Base-by-base conservation (phyloP, 1,140 invertebrate genomes). In the Drosophila seguyi region DNA sequence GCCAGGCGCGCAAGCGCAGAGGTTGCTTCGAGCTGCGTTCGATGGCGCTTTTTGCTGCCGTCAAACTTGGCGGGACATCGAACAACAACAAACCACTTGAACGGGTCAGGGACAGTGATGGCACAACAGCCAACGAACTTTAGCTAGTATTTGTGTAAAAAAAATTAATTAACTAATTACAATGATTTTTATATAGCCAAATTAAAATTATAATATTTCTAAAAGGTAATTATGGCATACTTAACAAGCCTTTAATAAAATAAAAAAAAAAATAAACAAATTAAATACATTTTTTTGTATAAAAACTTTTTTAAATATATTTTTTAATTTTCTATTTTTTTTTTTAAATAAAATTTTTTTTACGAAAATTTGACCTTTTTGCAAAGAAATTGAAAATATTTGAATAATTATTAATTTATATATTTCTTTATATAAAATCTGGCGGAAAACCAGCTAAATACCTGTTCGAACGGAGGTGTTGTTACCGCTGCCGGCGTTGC, bases 41-140 rank as follows among this genome's bases (percentile, higher is more conserved):
- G 47, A 39, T 6, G 52, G 31, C 11, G 25, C 27, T 18, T 8
- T 4, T 13, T 34, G 29, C 13, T 52, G 29, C 4, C 31, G 14
- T 34, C 66, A 29, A 65, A 42, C 66, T 11, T 18, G 41, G 11
- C n/a, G 6, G 42, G 25, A 52, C 27, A 20, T 44, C 66, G 45
- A 56, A 25, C 67, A 69, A 60, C 75, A 69, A 41, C 69, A 59
- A 71, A 52, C 45, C 20, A 22, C 45, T 68, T 41, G 66, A 67
- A 67, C 62, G 61, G 61, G 63, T 66, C 65, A 48, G 60, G 44
- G n/a, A 42, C 10, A 68, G 66, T 42, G 36, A 50, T 68, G 66
- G 22, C 66, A 36, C 22, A 4, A 27, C 18, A 31, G 36, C 20
- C 13, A 34, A 25, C 34, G 34, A 67, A 39, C 31, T 34, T 18